These are phyloP conservation scores for Apis laboriosa DNA, from an alignment of 1,140 invertebrate species.

Conservation along the genomic window DNA sequence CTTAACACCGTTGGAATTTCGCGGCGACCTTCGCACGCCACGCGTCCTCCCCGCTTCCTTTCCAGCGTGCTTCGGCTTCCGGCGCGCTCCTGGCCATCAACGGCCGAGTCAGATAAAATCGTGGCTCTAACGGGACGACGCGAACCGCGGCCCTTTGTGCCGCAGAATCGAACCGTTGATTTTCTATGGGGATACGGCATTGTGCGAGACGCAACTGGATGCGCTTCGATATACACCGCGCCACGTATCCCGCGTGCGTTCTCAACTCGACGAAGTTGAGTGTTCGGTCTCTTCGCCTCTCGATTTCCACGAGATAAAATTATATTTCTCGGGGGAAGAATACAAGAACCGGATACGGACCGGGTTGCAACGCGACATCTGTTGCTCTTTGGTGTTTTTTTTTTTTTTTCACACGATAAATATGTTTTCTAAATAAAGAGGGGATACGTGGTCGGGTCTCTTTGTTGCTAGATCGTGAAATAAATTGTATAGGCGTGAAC, in stretches of 20 bases:
- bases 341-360: conserved; percentile 15
- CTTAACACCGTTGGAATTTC: conserved; percentile 48
- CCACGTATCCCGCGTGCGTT: conserved; percentile 38
- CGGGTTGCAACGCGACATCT: conserved; percentile 29
- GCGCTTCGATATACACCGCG: conserved; percentile 41
- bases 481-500: background rate
- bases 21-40: conserved; percentile 31
- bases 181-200: conserved; percentile 68
- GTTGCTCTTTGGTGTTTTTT: conserved; percentile 41
- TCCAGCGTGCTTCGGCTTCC: conserved; percentile 36
- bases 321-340: conserved; percentile 40
- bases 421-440: conserved; percentile 32
- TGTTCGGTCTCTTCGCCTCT: conserved; percentile 48
- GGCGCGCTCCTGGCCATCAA: conserved; percentile 20
- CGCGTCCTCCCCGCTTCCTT: conserved; percentile 21
- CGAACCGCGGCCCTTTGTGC: conserved; percentile 61
- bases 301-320: conserved; percentile 67
- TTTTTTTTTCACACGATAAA: background rate
- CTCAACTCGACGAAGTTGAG: conserved; percentile 42
- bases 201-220: conserved; percentile 66
- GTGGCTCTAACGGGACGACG: conserved; percentile 59
- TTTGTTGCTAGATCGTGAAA: background rate
- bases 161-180: conserved; percentile 70
- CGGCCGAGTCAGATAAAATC: conserved; percentile 68
- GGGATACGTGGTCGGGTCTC: background rate